Evolutionary conservation across 2,888 invertebrate genomes (phyloP).

Genomic region (Ametastegia equiseti): DNA sequence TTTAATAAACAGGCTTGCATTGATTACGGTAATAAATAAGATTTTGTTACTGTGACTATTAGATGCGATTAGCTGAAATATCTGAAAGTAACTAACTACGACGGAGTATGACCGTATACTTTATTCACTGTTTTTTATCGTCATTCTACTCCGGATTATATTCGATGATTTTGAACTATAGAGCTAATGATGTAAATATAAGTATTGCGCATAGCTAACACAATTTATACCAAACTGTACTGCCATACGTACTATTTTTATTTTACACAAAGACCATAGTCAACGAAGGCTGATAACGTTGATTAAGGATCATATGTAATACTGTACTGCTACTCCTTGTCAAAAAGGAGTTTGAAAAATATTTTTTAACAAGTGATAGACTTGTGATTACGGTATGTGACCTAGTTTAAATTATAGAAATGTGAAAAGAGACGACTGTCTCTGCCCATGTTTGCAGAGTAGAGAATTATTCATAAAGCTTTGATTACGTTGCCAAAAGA

Average conservation of each 20-base stretch:
- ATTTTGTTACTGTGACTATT: not conserved
- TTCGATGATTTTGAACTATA: constrained; percentile 4
- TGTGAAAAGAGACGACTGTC: not conserved
- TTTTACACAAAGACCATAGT: not conserved
- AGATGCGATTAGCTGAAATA: constrained; percentile 29
- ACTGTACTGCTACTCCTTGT: not conserved
- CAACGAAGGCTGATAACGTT: not conserved
- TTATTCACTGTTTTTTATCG: not conserved
- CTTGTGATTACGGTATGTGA: not conserved
- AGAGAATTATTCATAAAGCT: not conserved
- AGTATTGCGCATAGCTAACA: constrained; percentile 5
- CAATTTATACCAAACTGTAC: constrained; percentile 2
- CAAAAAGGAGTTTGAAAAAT: not conserved
- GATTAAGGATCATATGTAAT: not conserved
- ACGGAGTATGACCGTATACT: not conserved
- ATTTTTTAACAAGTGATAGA: not conserved
- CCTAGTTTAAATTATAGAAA: not conserved
- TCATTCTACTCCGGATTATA: not conserved
- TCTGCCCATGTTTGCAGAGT: not conserved
- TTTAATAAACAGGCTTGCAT: not conserved
- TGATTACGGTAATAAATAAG: constrained; percentile 14
- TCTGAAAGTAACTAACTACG: constrained; percentile 28
- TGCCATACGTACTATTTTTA: constrained; percentile 18
- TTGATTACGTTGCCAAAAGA: constrained; percentile 26
- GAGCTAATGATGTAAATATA: constrained; percentile 27